phyloP scores from a whole-genome alignment of 2,888 invertebrate genomes.

The Tetrapedia diversipes region DNA sequence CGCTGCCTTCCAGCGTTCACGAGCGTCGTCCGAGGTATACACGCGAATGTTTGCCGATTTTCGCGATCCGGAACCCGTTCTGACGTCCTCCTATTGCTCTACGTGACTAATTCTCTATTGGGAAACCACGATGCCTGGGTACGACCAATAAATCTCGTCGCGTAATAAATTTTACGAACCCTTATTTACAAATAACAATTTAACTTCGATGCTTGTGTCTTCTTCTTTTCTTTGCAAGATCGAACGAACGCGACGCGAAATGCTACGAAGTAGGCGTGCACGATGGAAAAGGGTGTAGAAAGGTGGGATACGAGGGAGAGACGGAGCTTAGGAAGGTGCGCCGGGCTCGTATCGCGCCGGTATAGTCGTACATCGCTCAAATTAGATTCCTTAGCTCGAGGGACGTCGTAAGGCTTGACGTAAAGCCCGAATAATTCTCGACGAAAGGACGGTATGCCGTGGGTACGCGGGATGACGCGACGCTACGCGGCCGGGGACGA shows the following conservation, averaged over 20 bases:
- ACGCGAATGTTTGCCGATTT: constrained; percentile 11
- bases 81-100: not conserved
- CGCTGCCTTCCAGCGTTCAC: constrained; percentile 35
- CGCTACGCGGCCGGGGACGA: constrained; percentile 30
- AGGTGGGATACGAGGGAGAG: constrained; percentile 9
- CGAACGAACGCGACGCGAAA: too few relatives aligned
- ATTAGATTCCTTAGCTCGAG: constrained; percentile 75
- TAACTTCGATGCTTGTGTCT: too few relatives aligned
- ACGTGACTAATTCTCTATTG: not conserved
- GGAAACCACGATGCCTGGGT: too few relatives aligned
- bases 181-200: too few relatives aligned
- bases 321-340: constrained; percentile 33
- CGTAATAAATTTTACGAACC: too few relatives aligned
- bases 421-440: constrained; percentile 78
- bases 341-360: constrained; percentile 34
- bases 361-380: constrained; percentile 75
- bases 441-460: constrained; percentile 68
- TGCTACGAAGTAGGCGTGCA: too few relatives aligned
- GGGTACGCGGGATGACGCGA: constrained; percentile 43
- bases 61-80: not conserved
- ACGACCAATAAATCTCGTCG: too few relatives aligned
- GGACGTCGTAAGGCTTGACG: constrained; percentile 75
- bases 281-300: not conserved
- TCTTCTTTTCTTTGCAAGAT: too few relatives aligned
- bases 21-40: not conserved